Evolutionary conservation across 2,797 vertebrate genomes (phyloP), one percentile per base, ranked within the genome.

Genomic region (Pterois miles): DNA sequence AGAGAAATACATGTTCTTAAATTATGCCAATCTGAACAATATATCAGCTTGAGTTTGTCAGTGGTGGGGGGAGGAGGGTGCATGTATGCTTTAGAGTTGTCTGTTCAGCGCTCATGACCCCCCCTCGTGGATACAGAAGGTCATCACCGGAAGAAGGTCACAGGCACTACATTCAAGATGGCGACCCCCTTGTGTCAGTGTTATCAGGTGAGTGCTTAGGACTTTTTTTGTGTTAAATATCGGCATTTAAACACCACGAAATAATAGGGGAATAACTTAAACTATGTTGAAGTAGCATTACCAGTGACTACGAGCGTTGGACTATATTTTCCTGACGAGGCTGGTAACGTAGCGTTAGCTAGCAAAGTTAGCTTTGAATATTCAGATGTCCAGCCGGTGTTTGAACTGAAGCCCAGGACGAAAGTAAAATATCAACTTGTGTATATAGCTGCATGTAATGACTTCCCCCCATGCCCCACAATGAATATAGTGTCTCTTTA

Each of bases 141-240:
- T 92, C 86, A 82, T 22, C 31, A 82, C 92, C 91, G 93, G 94
- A 92, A 94, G 57, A 86, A 91, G 88, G 88, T 92, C 86, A 88
- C 5, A 29, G 14, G 18, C 75, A 74, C 70, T 72, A 85, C 65
- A 80, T 87, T 82, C 88, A 96, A 96, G 86, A 96, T 96, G 96
- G 96, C 96, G 90, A 72, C 93, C 86, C 93, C 95, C 95, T 86
- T 96, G 75, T 95, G 95, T 91, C 94, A 81, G 85, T 95, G 93
- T 90, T 95, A 94, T 43, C 95, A 94, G 95, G 96, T 96, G 83
- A 92, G 93, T 11, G 8, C 0, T 68, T 13, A 3, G 2, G 8
- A 18, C 12, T 0, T 71, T 0, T 71, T 71, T 57, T 20, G 6
- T 29, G 3, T 14, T 0, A 65, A 6, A 27, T 31, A 13, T 59